phyloP scores from a whole-genome alignment of 2,113 vertebrate species.

The Brachypodius melanocephalos region DNA sequence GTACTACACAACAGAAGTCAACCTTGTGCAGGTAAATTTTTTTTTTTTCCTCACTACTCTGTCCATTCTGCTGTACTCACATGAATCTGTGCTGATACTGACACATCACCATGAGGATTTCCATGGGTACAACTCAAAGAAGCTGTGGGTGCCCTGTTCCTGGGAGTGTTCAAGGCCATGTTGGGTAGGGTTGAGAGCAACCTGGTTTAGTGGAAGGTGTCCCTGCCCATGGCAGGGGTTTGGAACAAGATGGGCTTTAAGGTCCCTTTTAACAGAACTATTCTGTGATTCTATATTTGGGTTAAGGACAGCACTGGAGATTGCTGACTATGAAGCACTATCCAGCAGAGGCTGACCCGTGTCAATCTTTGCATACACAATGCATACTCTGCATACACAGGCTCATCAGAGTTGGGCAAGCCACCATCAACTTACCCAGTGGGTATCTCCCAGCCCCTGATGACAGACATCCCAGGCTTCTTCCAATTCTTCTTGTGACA shows the following conservation, averaged over 20 bases:
- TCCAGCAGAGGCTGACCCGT: not conserved
- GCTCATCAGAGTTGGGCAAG: not conserved
- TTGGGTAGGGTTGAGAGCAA: not conserved
- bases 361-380: not conserved
- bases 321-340: not conserved
- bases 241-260: not conserved
- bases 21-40: not conserved
- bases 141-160: not conserved
- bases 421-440: not conserved
- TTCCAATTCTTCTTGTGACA: fast-evolving
- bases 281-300: not conserved
- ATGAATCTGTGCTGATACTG: not conserved
- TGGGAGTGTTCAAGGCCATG: not conserved
- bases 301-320: not conserved
- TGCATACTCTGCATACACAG: not conserved
- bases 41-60: not conserved
- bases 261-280: not conserved
- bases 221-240: not conserved
- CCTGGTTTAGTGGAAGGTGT: not conserved
- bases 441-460: not conserved
- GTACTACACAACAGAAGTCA: not conserved
- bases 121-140: not conserved
- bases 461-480: not conserved
- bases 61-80: not conserved
- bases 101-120: not conserved